Evolutionary conservation across 2,888 invertebrate species (phyloP).

Genomic region (Oscheius sp.): DNA sequence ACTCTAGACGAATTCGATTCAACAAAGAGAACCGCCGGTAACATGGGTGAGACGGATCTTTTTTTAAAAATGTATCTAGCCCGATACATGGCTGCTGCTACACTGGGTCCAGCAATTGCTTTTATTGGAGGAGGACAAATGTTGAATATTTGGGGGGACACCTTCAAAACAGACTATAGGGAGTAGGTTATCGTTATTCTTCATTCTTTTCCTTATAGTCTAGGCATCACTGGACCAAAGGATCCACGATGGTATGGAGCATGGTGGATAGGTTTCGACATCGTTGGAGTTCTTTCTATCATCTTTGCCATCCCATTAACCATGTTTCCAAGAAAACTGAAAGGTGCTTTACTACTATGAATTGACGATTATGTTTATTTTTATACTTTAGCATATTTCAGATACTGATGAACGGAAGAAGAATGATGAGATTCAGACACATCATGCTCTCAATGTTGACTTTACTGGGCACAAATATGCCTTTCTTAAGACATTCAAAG

Average conservation of each 20-base stretch:
- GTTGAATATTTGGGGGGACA: conserved; percentile 77
- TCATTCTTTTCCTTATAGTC: conserved; percentile 32
- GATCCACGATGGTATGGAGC: conserved; percentile 72
- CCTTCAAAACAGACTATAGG: conserved; percentile 39
- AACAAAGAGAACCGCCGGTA: conserved; percentile 50
- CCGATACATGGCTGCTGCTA: conserved; percentile 82
- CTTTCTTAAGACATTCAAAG: conserved; percentile 48
- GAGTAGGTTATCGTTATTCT: conserved; percentile 41
- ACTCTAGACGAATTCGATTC: conserved; percentile 55
- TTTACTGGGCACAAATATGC: conserved; percentile 52
- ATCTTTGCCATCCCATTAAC: conserved; percentile 70
- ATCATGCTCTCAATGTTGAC: conserved; percentile 46
- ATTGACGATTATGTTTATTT: background rate
- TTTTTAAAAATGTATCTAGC: conserved; percentile 71
- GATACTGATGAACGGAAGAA: conserved; percentile 51
- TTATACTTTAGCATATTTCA: conserved; percentile 2
- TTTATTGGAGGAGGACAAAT: conserved; percentile 84
- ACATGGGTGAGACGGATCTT: conserved; percentile 39
- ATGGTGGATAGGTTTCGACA: conserved; percentile 73
- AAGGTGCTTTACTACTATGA: conserved; percentile 59
- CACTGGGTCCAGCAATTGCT: conserved; percentile 84
- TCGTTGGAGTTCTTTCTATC: conserved; percentile 70
- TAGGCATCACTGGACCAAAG: conserved; percentile 43
- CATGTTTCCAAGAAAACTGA: conserved; percentile 67
- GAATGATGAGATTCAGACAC: conserved; percentile 46